Evolutionary conservation across 2,113 vertebrate genomes (phyloP).

Genomic region (Neoarius graeffei): DNA sequence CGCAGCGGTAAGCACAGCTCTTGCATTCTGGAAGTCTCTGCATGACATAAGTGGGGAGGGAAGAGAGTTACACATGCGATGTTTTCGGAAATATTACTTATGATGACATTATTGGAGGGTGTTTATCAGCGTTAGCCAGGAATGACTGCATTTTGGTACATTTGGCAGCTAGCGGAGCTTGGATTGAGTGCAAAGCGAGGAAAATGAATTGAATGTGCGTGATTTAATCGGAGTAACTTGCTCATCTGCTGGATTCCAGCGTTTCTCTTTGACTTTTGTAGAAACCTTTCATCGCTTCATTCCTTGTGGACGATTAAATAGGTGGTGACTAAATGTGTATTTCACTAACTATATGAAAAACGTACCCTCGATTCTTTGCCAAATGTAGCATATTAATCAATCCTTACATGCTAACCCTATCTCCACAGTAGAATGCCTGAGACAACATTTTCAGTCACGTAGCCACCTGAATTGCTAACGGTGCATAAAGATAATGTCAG

Average conservation of each 20-base stretch:
- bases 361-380: neutral
- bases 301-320: constrained; percentile 6
- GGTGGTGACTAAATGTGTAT: neutral
- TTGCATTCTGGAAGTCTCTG: neutral
- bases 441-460: neutral
- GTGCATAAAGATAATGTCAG: constrained; percentile 15
- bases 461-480: constrained; percentile 1
- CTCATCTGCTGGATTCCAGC: constrained; percentile 14
- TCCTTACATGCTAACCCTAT: constrained; percentile 1
- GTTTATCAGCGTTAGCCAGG: constrained; percentile 19
- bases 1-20: constrained; percentile 9
- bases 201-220: neutral
- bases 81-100: constrained; percentile 39
- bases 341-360: constrained; percentile 22
- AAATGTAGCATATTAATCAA: constrained; percentile 26
- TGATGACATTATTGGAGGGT: constrained; percentile 32
- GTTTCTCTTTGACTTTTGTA: constrained; percentile 3
- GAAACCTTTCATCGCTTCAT: constrained; percentile 1
- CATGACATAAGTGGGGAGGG: neutral
- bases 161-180: constrained; percentile 36
- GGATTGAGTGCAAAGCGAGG: constrained; percentile 23
- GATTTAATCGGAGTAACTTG: constrained; percentile 4
- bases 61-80: constrained; percentile 11
- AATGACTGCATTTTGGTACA: constrained; percentile 42
- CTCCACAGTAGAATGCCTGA: neutral